These are phyloP conservation scores for Siphamia tubifer DNA, from an alignment of 2,113 vertebrate species.

Conservation along the genomic window DNA sequence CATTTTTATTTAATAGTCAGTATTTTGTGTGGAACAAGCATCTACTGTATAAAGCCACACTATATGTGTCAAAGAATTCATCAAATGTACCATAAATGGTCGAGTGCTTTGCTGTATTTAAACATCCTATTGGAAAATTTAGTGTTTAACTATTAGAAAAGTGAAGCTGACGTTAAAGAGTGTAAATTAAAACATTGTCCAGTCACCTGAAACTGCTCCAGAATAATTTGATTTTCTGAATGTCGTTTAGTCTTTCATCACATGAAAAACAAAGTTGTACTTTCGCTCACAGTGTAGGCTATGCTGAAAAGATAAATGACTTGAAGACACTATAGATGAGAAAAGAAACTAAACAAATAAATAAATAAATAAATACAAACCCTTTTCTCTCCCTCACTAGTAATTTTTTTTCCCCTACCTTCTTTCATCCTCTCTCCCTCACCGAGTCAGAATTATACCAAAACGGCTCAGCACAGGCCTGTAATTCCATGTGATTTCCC, in stretches of 20 bases:
- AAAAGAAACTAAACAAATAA: neutral
- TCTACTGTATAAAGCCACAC: neutral
- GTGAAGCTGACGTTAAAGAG: neutral
- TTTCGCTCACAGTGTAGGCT: too few relatives aligned
- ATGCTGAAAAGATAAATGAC: neutral
- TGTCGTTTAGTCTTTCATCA: neutral
- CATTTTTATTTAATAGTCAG: neutral
- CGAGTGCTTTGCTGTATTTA: neutral
- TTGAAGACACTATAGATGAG: neutral
- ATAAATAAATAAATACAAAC: neutral
- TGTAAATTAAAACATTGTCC: neutral
- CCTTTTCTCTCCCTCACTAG: neutral
- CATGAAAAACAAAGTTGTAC: neutral
- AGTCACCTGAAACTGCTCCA: neutral
- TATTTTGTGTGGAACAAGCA: neutral
- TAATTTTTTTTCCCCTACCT: neutral
- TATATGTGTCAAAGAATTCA: neutral
- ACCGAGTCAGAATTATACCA: constrained; percentile 16
- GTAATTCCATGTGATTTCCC: constrained; percentile 67
- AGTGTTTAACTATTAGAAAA: neutral
- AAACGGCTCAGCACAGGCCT: constrained; percentile 42
- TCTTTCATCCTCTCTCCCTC: constrained; percentile 32
- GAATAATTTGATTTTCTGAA: neutral
- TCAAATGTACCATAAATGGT: neutral
- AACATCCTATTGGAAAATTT: neutral